Conservation (phyloP, 2,113 vertebrate genomes). For the Engraulis encrasicolus region DNA sequence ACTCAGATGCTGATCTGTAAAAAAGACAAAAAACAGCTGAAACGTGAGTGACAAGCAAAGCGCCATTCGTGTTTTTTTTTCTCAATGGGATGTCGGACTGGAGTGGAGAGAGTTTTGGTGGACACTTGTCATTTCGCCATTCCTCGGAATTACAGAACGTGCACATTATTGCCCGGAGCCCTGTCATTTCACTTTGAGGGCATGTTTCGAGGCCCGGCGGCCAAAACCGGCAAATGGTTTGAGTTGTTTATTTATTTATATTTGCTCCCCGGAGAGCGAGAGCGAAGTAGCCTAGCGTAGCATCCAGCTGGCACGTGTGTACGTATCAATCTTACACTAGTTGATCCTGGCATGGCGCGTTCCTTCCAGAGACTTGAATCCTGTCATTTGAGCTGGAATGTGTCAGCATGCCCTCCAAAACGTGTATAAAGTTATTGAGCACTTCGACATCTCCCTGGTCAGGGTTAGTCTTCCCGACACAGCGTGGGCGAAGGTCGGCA, state of each 20-base stretch:
- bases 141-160: constrained; percentile 63
- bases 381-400: not conserved
- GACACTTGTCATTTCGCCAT: constrained; percentile 55
- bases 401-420: constrained; percentile 5
- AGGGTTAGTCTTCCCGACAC: not conserved
- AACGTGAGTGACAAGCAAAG: constrained; percentile 28
- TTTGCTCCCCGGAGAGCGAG: constrained; percentile 28
- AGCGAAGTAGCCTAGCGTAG: not conserved
- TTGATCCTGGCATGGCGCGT: not conserved
- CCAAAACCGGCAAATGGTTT: constrained; percentile 62
- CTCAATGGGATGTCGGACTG: constrained; percentile 12
- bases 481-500: not conserved
- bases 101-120: constrained; percentile 23
- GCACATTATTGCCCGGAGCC: constrained; percentile 47
- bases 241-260: constrained; percentile 49
- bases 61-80: constrained; percentile 2
- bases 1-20: constrained; percentile 40
- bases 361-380: not conserved
- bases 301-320: not conserved
- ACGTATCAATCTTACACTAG: not conserved
- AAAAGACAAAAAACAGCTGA: constrained; percentile 21
- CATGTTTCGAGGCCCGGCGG: constrained; percentile 8
- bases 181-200: constrained; percentile 59
- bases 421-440: constrained; percentile 1
- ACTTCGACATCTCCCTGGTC: not conserved